Evolutionary conservation across 2,797 vertebrate genomes (phyloP).

Genomic region (Phaenicophaeus curvirostris): DNA sequence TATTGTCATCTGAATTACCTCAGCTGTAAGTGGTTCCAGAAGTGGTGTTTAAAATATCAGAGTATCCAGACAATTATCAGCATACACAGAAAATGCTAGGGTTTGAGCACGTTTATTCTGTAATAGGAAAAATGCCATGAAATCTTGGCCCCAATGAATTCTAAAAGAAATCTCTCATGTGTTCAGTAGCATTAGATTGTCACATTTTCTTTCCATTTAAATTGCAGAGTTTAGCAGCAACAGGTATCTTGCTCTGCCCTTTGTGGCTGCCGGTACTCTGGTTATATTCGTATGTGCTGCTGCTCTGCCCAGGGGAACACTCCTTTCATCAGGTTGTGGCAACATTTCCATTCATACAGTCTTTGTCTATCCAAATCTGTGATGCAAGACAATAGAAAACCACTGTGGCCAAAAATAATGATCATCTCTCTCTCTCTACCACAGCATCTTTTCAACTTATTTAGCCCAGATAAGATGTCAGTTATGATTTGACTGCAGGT

Average conservation of each 20-base stretch:
- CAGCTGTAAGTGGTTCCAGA: background rate
- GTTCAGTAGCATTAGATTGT: background rate
- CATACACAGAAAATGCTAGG: background rate
- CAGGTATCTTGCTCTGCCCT: background rate
- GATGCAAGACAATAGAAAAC: background rate
- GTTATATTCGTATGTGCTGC: fast-evolving
- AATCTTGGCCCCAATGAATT: background rate
- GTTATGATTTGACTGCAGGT: background rate
- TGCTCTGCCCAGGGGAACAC: fast-evolving
- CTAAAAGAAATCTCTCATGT: background rate
- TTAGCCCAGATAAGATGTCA: background rate
- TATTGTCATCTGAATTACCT: background rate
- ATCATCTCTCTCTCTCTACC: background rate
- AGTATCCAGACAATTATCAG: background rate
- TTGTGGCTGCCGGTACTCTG: background rate
- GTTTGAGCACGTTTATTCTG: background rate
- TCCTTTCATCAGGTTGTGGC: background rate
- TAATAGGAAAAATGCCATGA: background rate
- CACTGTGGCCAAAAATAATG: background rate
- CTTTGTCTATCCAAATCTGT: fast-evolving
- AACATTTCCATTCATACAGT: fast-evolving
- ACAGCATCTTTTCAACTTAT: background rate
- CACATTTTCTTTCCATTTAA: background rate
- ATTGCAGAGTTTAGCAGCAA: background rate
- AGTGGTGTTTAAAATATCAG: background rate